These are phyloP conservation scores for Diglossa cyanea DNA, from an alignment of 2,797 vertebrate genomes.

Conservation along the genomic window DNA sequence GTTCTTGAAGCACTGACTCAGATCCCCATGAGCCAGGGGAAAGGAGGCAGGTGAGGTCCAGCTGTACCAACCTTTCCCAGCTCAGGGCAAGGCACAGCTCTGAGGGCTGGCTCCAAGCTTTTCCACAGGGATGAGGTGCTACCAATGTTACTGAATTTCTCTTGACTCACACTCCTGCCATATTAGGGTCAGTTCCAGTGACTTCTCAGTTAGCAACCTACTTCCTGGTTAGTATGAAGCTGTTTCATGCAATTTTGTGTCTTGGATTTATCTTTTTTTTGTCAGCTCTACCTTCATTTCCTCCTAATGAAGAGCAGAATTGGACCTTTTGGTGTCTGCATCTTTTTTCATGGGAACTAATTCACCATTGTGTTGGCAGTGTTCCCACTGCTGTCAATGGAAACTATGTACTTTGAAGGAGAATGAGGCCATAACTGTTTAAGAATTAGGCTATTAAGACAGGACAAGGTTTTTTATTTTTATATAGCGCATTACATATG, in stretches of 20 bases:
- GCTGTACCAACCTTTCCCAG: background rate
- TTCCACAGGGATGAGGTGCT: fast-evolving
- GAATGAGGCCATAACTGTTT: conserved; percentile 54
- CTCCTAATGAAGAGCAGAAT: conserved; percentile 2
- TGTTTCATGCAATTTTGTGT: background rate
- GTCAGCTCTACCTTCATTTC: background rate
- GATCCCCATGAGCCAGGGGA: fast-evolving
- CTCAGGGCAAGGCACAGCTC: background rate
- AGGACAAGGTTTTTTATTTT: conserved; percentile 50
- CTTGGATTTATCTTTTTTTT: background rate
- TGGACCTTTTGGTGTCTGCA: background rate
- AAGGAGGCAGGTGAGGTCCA: background rate
- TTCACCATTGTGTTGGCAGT: conserved; percentile 29
- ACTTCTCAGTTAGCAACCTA: background rate
- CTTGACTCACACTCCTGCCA: background rate
- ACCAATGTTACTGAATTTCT: background rate
- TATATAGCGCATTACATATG: background rate
- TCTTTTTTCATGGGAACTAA: conserved; percentile 3
- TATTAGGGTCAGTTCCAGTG: background rate
- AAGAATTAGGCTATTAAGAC: conserved; percentile 53
- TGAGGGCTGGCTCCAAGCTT: background rate
- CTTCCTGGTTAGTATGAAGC: background rate
- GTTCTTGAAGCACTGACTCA: background rate
- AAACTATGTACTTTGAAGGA: conserved; percentile 35
- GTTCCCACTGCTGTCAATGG: conserved; percentile 38